Evolutionary conservation across 2,797 vertebrate genomes (phyloP).

Genomic region (Aeoliscus strigatus): DNA sequence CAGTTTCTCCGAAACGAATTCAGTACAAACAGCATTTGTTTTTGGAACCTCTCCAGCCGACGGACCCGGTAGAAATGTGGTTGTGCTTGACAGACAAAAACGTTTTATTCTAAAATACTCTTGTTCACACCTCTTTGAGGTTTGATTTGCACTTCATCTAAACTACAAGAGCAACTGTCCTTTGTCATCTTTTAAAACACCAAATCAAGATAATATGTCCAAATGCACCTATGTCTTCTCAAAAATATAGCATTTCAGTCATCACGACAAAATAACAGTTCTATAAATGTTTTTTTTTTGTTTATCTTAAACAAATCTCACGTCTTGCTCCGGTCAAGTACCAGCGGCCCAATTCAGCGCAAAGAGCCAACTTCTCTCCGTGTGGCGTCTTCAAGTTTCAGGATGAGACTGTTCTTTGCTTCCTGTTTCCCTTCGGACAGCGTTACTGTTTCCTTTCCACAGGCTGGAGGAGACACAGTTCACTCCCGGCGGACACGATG

Average conservation of each 20-base stretch:
- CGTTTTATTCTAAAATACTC: conserved; percentile 81
- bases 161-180: conserved; percentile 74
- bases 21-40: conserved; percentile 65
- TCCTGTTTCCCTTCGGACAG: conserved; percentile 46
- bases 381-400: conserved; percentile 69
- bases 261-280: conserved; percentile 84
- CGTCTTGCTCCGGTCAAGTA: conserved; percentile 42
- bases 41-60: conserved; percentile 50
- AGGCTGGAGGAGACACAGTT: conserved; percentile 94
- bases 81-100: conserved; percentile 91
- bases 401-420: conserved; percentile 48
- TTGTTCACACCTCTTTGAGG: conserved; percentile 73
- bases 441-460: conserved; percentile 85
- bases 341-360: conserved; percentile 29
- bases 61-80: conserved; percentile 74
- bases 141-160: conserved; percentile 72
- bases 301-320: conserved; percentile 58
- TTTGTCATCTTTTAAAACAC: conserved; percentile 73
- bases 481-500: conserved; percentile 92
- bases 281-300: conserved; percentile 73
- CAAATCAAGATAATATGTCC: conserved; percentile 80
- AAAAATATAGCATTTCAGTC: conserved; percentile 95
- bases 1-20: conserved; percentile 54
- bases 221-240: conserved; percentile 79
- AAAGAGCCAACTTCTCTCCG: conserved; percentile 48